phyloP scores from a whole-genome alignment of 2,113 vertebrate genomes.

The Corvus moneduloides region DNA sequence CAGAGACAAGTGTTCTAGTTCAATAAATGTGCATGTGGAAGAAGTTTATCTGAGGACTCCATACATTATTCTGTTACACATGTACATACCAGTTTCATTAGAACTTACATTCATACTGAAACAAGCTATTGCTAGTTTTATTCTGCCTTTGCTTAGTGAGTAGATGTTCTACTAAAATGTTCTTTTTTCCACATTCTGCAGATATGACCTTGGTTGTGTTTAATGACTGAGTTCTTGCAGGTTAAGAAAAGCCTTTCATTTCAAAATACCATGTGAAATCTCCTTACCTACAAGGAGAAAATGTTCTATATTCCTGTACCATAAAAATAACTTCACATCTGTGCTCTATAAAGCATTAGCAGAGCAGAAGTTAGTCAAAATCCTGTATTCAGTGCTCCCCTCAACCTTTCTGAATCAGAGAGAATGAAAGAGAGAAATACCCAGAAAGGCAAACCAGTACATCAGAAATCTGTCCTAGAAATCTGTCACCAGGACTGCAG shows the following conservation, averaged over 20 bases:
- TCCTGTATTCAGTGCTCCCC: neutral
- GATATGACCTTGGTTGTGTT: neutral
- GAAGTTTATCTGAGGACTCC: neutral
- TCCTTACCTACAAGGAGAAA: neutral
- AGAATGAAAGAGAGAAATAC: neutral
- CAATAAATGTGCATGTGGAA: neutral
- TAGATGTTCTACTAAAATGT: neutral
- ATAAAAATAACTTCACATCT: neutral
- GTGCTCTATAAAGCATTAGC: neutral
- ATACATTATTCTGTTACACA: neutral
- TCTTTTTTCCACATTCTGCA: neutral
- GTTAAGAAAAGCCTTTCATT: constrained; percentile 3
- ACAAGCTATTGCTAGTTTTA: neutral
- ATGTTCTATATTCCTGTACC: neutral
- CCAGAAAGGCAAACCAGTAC: neutral
- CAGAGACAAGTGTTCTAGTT: neutral
- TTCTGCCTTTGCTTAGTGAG: neutral
- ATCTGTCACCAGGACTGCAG: constrained; percentile 43
- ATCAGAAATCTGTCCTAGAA: constrained; percentile 17
- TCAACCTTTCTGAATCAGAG: neutral
- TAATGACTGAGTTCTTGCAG: neutral
- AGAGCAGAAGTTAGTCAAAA: neutral
- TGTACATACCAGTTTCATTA: neutral
- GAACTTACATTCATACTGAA: neutral
- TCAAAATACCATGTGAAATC: neutral